Evolutionary conservation across 92 coral and sea anemone genomes (phyloP).

Genomic region (Montipora capitata): DNA sequence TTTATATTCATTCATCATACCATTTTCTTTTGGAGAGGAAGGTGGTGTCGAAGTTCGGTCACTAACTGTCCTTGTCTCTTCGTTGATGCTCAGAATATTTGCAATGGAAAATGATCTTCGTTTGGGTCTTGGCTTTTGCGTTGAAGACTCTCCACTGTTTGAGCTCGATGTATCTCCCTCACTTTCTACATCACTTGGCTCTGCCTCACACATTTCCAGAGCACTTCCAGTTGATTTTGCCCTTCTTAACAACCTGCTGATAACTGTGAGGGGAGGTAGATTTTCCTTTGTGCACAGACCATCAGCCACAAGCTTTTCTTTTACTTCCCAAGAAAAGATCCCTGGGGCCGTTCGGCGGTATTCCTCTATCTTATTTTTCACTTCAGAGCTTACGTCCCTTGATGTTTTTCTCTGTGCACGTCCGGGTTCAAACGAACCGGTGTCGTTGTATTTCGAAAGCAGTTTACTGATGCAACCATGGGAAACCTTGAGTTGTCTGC

Average conservation of each 20-base stretch:
- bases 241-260: conserved; percentile 72
- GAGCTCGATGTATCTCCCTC: conserved; percentile 55
- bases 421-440: conserved; percentile 93
- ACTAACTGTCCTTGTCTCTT: conserved; percentile 46
- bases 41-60: conserved; percentile 11
- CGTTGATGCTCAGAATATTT: conserved; percentile 72
- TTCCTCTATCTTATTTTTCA: conserved; percentile 78
- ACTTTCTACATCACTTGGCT: conserved; percentile 50
- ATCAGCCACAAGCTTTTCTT: conserved; percentile 74
- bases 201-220: conserved; percentile 43
- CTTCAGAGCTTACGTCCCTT: conserved; percentile 62
- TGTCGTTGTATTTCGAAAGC: conserved; percentile 95
- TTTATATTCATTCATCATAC: not conserved
- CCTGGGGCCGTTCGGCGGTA: conserved; percentile 68
- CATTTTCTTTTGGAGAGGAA: conserved; percentile 4
- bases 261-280: conserved; percentile 74
- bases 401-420: conserved; percentile 58
- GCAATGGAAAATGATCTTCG: conserved; percentile 78
- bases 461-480: conserved; percentile 99
- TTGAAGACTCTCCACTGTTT: conserved; percentile 33
- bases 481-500: conserved; percentile 95
- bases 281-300: conserved; percentile 75
- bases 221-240: conserved; percentile 57
- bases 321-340: conserved; percentile 82
- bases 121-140: conserved; percentile 45